Conservation (phyloP, 1,140 invertebrate species). For the Anagrus nilaparvatae region DNA sequence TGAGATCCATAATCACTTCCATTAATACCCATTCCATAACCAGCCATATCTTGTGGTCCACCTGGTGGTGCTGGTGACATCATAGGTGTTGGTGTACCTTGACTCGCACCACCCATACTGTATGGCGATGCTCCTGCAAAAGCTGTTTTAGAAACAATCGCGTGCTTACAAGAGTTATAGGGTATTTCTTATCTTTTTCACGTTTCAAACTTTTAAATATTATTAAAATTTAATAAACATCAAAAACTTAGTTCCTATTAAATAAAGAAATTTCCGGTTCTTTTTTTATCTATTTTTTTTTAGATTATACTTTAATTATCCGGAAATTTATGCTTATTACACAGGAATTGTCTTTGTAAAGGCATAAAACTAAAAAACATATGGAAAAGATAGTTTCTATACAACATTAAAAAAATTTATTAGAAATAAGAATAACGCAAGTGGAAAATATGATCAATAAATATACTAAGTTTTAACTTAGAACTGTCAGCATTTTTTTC, state of each 20-base stretch:
- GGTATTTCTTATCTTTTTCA: conserved; percentile 27
- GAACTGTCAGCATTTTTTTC: no score
- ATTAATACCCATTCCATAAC: conserved; percentile 76
- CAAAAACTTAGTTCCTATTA: not conserved
- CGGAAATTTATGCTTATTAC: conserved; percentile 3
- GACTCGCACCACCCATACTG: conserved; percentile 70
- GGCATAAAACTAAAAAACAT: no score
- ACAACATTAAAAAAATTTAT: no score
- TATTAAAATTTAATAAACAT: not conserved
- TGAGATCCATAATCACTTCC: conserved; percentile 76
- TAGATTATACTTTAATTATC: not conserved
- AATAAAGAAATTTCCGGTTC: not conserved
- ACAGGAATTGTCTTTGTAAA: no score
- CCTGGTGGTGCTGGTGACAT: conserved; percentile 80
- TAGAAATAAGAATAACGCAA: no score
- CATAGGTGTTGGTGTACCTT: conserved; percentile 81
- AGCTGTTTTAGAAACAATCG: conserved; percentile 41
- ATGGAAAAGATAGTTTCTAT: no score
- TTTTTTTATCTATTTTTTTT: not conserved
- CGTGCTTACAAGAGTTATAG: conserved; percentile 40
- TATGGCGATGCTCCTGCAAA: conserved; percentile 77
- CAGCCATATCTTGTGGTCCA: conserved; percentile 70
- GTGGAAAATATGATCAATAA: no score
- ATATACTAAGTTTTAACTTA: no score
- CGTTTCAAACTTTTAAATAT: not conserved